Conservation (phyloP, 92 coral and sea anemone genomes). For the Palythoa grandiflora region DNA sequence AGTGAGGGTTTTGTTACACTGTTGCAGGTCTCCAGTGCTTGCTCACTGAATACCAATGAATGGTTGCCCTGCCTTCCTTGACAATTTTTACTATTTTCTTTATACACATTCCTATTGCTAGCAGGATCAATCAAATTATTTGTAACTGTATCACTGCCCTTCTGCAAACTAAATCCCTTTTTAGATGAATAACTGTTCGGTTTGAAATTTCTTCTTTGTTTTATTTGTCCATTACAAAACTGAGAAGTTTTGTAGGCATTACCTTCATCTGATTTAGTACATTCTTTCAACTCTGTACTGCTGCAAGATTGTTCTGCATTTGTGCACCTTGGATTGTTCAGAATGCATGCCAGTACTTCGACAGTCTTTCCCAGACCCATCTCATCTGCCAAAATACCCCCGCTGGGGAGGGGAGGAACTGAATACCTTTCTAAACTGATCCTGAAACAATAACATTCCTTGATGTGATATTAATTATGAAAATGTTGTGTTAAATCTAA, state of each 20-base stretch:
- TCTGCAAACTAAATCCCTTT: background rate
- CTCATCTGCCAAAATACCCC: constrained; percentile 98
- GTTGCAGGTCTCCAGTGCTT: background rate
- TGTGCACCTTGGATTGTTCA: constrained; percentile 59
- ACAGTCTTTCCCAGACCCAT: constrained; percentile 99
- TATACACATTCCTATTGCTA: background rate
- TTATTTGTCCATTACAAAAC: background rate
- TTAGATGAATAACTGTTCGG: background rate
- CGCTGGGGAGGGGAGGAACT: constrained; percentile 70
- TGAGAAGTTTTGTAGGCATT: background rate
- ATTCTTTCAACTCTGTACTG: background rate
- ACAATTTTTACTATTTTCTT: background rate
- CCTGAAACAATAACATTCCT: constrained; percentile 24
- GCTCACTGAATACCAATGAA: background rate
- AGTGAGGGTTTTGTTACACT: background rate
- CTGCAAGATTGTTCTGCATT: background rate
- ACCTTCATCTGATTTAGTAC: background rate
- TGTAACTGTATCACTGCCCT: background rate
- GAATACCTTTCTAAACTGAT: constrained; percentile 68
- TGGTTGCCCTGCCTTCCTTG: background rate
- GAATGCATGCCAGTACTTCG: constrained; percentile 90
- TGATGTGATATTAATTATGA: no score
- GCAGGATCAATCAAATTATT: background rate
- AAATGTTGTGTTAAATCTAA: no score
- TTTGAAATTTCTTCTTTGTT: background rate